Percentiles rank a stretch among this genome's conserved stretches.
Conservation (phyloP, 2,888 invertebrate genomes). For the Plusia festucae region DNA sequence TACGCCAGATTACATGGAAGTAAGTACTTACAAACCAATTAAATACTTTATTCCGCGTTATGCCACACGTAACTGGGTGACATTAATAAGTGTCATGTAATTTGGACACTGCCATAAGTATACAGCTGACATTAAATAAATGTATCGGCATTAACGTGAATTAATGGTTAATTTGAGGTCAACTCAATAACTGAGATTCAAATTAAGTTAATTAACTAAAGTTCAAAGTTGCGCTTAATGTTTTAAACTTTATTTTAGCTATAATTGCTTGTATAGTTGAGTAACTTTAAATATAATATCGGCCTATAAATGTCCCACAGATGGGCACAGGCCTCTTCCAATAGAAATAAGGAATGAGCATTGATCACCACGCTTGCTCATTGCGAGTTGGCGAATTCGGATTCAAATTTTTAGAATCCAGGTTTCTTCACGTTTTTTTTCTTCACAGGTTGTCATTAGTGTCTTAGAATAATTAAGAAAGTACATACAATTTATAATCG, state of each 20-base stretch:
- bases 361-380: no score
- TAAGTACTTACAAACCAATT: conserved; percentile 2
- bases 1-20: neutral
- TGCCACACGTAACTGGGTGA: neutral
- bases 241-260: neutral
- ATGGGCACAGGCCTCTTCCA: no score
- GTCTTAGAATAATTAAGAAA: no score
- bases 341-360: no score
- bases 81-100: conserved; percentile 6
- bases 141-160: conserved; percentile 29
- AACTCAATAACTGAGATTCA: conserved; percentile 9
- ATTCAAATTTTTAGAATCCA: no score
- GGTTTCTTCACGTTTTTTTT: no score
- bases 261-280: neutral
- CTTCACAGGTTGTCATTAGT: no score
- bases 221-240: neutral
- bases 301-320: no score
- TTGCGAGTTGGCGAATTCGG: no score
- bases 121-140: conserved; percentile 27
- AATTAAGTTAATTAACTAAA: conserved; percentile 1
- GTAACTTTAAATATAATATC: neutral
- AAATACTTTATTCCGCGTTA: neutral
- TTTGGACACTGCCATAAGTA: neutral
- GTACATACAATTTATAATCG: no score
- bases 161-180: conserved; percentile 40